Conservation (phyloP, 2,888 invertebrate genomes). For the Drosophila merina region DNA sequence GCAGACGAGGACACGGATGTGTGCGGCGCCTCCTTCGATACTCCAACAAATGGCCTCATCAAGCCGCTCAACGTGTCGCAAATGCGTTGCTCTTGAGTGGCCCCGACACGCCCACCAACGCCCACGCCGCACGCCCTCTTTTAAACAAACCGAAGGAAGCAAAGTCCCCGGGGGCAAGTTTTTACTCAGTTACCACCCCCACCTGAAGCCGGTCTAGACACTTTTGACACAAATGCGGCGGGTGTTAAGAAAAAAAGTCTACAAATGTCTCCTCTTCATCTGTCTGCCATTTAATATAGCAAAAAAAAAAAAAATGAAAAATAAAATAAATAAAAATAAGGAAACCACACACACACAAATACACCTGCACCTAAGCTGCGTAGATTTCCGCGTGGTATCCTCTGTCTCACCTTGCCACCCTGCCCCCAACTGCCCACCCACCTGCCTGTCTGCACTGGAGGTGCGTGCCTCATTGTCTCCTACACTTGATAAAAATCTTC, state of each 20-base stretch:
- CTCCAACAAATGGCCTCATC: slow-evolving; percentile 60
- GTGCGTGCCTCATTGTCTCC: slow-evolving; percentile 50
- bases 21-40: slow-evolving; percentile 4
- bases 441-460: slow-evolving; percentile 40
- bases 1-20: slow-evolving; percentile 9
- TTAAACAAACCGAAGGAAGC: slow-evolving; percentile 11
- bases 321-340: slow-evolving; percentile 19
- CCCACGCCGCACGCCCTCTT: slow-evolving; percentile 7
- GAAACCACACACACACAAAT: slow-evolving; percentile 6
- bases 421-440: slow-evolving; percentile 6
- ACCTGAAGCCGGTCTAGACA: slow-evolving; percentile 65
- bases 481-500: slow-evolving; percentile 5
- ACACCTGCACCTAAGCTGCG: slow-evolving; percentile 60
- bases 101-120: slow-evolving; percentile 36
- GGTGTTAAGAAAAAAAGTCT: slow-evolving; percentile 50
- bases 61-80: slow-evolving; percentile 57
- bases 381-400: slow-evolving; percentile 71
- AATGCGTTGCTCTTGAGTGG: slow-evolving; percentile 50
- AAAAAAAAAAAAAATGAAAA: slow-evolving; percentile 16
- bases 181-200: slow-evolving; percentile 25
- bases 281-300: slow-evolving; percentile 51
- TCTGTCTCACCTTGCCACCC: slow-evolving; percentile 18
- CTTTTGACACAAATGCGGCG: slow-evolving; percentile 76
- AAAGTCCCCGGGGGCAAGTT: slow-evolving; percentile 31
- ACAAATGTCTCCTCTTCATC: slow-evolving; percentile 43